Evolutionary conservation across 2,113 vertebrate genomes (phyloP).

Genomic region (Gopherus evgoodei): DNA sequence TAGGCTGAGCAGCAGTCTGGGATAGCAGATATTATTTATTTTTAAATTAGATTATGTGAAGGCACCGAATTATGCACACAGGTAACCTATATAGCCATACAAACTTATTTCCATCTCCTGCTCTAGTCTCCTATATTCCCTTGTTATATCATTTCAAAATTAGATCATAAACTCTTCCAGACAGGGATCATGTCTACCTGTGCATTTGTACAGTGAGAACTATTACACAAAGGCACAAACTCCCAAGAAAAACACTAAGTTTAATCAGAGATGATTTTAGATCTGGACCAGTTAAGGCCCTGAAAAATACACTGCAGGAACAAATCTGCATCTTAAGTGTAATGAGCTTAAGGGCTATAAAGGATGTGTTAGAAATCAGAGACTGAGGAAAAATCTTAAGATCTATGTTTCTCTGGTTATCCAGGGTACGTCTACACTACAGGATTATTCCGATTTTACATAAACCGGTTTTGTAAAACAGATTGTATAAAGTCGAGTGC

Average conservation of each 20-base stretch:
- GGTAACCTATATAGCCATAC: rapidly evolving
- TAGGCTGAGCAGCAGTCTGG: too few species aligned
- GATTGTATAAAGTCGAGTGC: too few species aligned
- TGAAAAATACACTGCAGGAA: background rate
- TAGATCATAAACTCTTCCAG: background rate
- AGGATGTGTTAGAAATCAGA: background rate
- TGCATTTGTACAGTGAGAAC: background rate
- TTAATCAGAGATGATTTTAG: too few species aligned
- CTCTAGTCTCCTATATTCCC: background rate
- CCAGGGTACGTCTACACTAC: too few species aligned
- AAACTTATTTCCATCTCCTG: background rate
- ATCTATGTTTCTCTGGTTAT: background rate
- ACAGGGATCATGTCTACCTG: background rate
- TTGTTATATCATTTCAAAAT: background rate
- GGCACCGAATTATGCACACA: background rate
- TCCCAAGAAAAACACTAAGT: background rate
- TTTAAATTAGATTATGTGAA: background rate
- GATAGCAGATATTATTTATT: too few species aligned
- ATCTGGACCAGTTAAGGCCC: background rate
- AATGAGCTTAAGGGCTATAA: background rate
- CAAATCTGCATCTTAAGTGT: background rate
- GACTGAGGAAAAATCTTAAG: too few species aligned
- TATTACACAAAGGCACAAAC: background rate
- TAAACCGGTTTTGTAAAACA: too few species aligned
- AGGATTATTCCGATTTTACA: too few species aligned